Evolutionary conservation across 2,888 invertebrate species (phyloP), one percentile per base, ranked within the genome.

Genomic region (Eupithecia dodoneata): DNA sequence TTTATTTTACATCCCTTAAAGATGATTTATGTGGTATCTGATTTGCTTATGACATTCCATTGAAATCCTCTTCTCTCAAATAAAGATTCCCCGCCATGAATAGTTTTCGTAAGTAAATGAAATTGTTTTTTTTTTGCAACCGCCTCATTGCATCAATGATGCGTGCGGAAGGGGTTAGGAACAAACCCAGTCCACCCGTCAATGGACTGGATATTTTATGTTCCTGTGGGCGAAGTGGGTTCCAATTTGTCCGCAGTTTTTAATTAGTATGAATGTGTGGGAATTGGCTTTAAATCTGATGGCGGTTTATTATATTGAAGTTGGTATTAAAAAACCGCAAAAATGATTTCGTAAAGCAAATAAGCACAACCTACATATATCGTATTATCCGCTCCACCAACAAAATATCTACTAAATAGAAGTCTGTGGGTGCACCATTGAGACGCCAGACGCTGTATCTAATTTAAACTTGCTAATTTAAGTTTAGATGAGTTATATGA

Each of bases 211-310:
- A 92, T 94, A 93, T 93, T 93, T 94, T 92, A 93, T 93, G 93
- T 92, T 92, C 92, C 92, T 92, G 91, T 90, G 92, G 93, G 92
- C 92, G 92, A 88, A 85, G 93, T 91, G 92, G 90, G 87, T 89
- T 88, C 90, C 93, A 93, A 93, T 94, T 93, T 93, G 94, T 91
- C 93, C 93, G 92, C 94, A 94, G 91, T 93, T 94, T 93, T 94
- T 94, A 94, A 94, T 94, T 94, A 93, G 91, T 91, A 92, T 91
- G 91, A 89, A 93, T 93, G 92, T 88, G 91, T 90, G 93, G 90
- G 91, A 92, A 93, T 91, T 92, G 91, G 88, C 89, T 92, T 91
- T 89, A 90, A 89, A 87, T 88, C 87, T 88, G 87, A 86, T 30
- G 42, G 42, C 15, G 41, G 13, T 66, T 66, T 66, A 41, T 66